Conservation (phyloP, 2,113 vertebrate species). For the Candoia aspera region DNA sequence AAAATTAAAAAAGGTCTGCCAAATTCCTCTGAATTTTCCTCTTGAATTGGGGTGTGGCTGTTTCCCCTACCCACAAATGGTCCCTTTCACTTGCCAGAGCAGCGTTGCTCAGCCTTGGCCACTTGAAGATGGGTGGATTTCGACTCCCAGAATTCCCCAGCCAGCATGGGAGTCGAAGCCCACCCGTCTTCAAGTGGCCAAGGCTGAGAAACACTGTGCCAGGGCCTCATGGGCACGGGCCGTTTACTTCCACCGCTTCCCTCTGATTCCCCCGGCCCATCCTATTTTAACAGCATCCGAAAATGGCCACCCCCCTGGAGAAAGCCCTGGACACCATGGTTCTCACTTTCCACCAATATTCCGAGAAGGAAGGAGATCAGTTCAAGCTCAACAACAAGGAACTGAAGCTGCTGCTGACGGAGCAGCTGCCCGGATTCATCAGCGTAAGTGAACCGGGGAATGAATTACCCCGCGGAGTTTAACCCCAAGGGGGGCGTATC, state of each 20-base stretch:
- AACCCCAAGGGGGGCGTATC: too few species aligned
- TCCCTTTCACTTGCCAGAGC: background rate
- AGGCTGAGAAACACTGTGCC: too few species aligned
- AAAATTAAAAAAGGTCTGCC: background rate
- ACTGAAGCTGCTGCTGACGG: slow-evolving; percentile 77
- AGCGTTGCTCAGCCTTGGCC: background rate
- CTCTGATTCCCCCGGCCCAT: background rate
- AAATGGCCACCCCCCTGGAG: slow-evolving; percentile 63
- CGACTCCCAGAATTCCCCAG: background rate
- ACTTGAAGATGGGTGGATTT: background rate
- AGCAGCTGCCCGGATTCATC: slow-evolving; percentile 77
- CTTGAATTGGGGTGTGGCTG: too few species aligned
- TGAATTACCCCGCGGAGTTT: background rate
- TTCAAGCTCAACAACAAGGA: slow-evolving; percentile 77
- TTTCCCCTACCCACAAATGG: too few species aligned
- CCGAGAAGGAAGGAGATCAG: slow-evolving; percentile 67
- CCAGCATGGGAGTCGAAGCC: background rate
- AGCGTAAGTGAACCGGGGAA: slow-evolving; percentile 65
- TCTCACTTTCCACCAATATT: slow-evolving; percentile 78
- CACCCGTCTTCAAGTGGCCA: slow-evolving; percentile 37
- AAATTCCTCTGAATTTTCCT: background rate
- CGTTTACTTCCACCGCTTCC: background rate
- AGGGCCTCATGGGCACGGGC: background rate
- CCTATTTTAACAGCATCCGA: background rate
- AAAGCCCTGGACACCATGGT: slow-evolving; percentile 56